phyloP scores from a whole-genome alignment of 2,888 invertebrate species.

The Anticlea derivata region DNA sequence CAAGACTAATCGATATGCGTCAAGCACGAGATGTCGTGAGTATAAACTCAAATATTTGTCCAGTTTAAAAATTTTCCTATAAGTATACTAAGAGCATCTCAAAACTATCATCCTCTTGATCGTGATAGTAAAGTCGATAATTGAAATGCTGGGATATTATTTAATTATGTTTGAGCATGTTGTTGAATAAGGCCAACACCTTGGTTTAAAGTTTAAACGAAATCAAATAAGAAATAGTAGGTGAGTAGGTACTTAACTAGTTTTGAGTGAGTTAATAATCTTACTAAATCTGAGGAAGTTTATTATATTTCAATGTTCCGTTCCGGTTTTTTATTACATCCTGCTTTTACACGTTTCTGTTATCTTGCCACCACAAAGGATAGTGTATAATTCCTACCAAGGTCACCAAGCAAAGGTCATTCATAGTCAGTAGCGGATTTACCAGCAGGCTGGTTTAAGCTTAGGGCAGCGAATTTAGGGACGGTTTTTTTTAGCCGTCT shows the following conservation, averaged over 20 bases:
- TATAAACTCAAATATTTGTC: conserved; percentile 65
- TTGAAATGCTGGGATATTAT: no score
- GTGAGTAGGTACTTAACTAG: no score
- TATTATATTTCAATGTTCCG: background rate
- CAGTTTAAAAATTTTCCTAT: conserved; percentile 44
- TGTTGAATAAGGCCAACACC: background rate
- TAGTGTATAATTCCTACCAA: conserved; percentile 20
- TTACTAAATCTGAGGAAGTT: background rate
- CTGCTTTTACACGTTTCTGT: background rate
- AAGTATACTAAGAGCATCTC: background rate
- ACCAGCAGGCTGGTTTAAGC: no score
- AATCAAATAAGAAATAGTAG: no score
- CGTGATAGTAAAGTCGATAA: no score
- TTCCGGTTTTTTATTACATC: conserved; percentile 1
- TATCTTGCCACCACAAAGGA: conserved; percentile 17
- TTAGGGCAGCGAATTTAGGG: no score
- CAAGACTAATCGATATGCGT: conserved; percentile 82
- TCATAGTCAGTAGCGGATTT: no score
- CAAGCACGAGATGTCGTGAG: conserved; percentile 79
- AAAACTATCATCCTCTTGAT: no score
- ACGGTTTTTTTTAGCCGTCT: no score
- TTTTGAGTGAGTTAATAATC: no score
- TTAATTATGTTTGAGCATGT: background rate
- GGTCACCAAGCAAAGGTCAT: conserved; percentile 41
- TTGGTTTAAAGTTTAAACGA: background rate